Evolutionary conservation across 1,140 invertebrate species (phyloP), one percentile per base, ranked within the genome.

Genomic region (Arion vulgaris): DNA sequence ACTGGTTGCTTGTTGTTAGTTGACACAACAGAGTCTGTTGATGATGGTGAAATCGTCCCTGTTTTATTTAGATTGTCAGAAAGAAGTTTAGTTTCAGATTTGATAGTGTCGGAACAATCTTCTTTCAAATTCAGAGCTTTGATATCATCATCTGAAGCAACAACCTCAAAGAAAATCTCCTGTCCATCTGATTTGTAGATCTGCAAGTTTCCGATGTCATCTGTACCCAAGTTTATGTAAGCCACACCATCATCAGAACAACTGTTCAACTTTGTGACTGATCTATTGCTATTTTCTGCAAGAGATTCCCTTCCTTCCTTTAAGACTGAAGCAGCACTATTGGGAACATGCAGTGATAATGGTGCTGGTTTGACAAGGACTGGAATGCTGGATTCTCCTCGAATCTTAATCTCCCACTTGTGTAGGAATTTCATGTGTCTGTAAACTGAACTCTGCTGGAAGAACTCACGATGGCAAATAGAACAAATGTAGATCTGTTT

Each of bases 351-450:
- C 17, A 68, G 4, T 4, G 77, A 39, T 66, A n/a, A 5, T 11
- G 79, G 45, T 36, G 79, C 79, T 34, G 79, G 79, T 28, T 80
- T 80, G 19, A 72, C 32, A 9, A 80, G n/a, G n/a, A 80, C 45
- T 1, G 79, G 79, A 26, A 80, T 80, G 45, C 36, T 80, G 38
- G 41, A 28, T 36, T 80, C 79, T 26, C 79, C 79, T 26, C 79
- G 36, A 26, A 80, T 80, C 79, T 80, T 80, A 15, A 80, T 80
- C 69, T 80, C 79, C 79, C 79, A 80, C 68, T 80, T 80, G 79
- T 80, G 79, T 38, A 80, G 69, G 34, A 80, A 80, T 32, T 62
- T 80, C 66, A 80, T 80, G 49, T 80, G 79, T 15, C 79, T 51
- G 19, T 51, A 26, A 9, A 80, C 66, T 9, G 79, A 80, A 32